These are phyloP conservation scores for Cyclargus thomasi DNA, from an alignment of 1,140 invertebrate species.

Conservation along the genomic window DNA sequence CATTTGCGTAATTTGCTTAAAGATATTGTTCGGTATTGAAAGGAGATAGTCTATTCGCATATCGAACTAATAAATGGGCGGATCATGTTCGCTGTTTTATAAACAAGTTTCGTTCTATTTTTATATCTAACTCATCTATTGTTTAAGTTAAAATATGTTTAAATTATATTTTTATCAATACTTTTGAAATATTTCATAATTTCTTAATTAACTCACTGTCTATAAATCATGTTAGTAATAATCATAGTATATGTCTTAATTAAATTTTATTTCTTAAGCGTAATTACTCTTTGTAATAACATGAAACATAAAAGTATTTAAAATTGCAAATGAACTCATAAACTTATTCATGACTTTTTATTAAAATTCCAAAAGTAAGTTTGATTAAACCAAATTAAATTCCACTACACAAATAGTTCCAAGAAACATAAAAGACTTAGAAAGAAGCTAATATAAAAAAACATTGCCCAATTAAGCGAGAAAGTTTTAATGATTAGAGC, in stretches of 20 bases:
- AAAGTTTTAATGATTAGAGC: slow-evolving; percentile 2
- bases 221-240: no score
- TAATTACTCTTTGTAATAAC: no score
- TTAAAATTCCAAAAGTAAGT: not conserved
- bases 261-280: no score
- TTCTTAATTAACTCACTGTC: no score
- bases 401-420: not conserved
- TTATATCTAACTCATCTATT: no score
- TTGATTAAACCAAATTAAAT: not conserved
- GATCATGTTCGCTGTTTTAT: not conserved
- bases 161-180: no score
- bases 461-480: not conserved
- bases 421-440: not conserved
- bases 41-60: not conserved
- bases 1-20: slow-evolving; percentile 16
- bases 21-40: slow-evolving; percentile 14
- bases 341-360: not conserved
- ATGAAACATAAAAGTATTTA: not conserved
- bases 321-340: not conserved
- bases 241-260: no score
- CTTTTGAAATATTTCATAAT: no score
- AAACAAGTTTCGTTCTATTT: not conserved
- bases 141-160: no score
- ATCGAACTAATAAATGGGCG: not conserved
- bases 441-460: slow-evolving; percentile 4